Evolutionary conservation across 2,888 invertebrate species (phyloP).

Genomic region (Troglohyphantes excavatus): DNA sequence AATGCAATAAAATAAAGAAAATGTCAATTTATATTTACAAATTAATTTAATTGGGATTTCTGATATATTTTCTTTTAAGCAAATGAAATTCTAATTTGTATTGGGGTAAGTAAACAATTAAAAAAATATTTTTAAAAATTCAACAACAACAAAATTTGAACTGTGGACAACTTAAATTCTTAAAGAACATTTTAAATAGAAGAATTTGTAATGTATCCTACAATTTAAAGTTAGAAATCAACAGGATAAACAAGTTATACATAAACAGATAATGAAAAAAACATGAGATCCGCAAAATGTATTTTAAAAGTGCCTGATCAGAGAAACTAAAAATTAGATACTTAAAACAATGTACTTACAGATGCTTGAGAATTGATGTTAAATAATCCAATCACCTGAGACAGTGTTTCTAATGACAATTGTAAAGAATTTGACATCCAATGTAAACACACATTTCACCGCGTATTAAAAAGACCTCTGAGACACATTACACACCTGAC

Average conservation of each 20-base stretch:
- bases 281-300: not conserved
- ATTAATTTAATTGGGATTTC: no score
- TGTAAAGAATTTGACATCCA: not conserved
- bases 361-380: not conserved
- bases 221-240: not conserved
- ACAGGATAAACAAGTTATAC: not conserved
- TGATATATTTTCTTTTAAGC: no score
- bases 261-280: not conserved
- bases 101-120: no score
- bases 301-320: not conserved
- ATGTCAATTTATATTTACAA: no score
- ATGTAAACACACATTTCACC: slow-evolving; percentile 1
- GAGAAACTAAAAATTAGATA: not conserved
- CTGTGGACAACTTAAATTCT: no score
- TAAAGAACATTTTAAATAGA: no score
- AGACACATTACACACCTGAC: slow-evolving; percentile 45
- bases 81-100: no score
- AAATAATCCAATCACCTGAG: slow-evolving; percentile 6
- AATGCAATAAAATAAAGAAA: no score
- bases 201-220: not conserved
- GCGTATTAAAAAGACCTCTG: slow-evolving; percentile 25
- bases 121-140: no score
- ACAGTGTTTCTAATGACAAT: not conserved
- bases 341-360: slow-evolving; percentile 6
- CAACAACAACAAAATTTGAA: no score